Conservation (phyloP, 2,888 invertebrate species). For the Apodemia duryi region DNA sequence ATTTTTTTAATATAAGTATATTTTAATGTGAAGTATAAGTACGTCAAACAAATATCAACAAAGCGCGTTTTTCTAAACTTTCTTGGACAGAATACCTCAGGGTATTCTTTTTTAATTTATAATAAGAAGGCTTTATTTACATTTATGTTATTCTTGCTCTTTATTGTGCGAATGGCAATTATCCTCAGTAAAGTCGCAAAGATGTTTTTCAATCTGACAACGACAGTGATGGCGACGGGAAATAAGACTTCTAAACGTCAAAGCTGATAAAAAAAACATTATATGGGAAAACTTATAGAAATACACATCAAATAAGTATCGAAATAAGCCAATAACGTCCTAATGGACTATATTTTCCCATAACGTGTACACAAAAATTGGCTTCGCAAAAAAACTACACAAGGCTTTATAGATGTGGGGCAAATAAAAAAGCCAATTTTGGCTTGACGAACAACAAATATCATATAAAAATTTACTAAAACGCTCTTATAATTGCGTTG, state of each 20-base stretch:
- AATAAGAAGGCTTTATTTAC: no score
- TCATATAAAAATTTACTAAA: conserved; percentile 33
- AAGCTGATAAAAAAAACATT: conserved; percentile 45
- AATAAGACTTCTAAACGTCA: conserved; percentile 58
- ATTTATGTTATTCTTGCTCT: no score
- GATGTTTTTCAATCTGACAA: conserved; percentile 38
- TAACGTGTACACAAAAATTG: conserved; percentile 50
- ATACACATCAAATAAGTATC: conserved; percentile 6
- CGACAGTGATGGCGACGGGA: conserved; percentile 58
- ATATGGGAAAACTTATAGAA: conserved; percentile 17
- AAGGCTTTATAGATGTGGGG: conserved; percentile 31
- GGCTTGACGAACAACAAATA: conserved; percentile 19
- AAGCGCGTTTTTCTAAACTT: no score
- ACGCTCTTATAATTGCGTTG: conserved; percentile 53
- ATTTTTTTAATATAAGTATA: no score
- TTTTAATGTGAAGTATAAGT: no score
- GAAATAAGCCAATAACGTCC: conserved; percentile 39
- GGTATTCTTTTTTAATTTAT: no score
- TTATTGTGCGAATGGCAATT: no score
- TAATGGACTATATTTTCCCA: conserved; percentile 48
- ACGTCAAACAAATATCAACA: no score
- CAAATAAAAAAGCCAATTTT: conserved; percentile 33
- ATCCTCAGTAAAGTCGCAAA: conserved; percentile 37
- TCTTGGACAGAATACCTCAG: no score
- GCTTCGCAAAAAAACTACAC: conserved; percentile 49